Evolutionary conservation across 2,888 invertebrate genomes (phyloP), one percentile per base, ranked within the genome.

Genomic region (Agrenia bidenticulata): DNA sequence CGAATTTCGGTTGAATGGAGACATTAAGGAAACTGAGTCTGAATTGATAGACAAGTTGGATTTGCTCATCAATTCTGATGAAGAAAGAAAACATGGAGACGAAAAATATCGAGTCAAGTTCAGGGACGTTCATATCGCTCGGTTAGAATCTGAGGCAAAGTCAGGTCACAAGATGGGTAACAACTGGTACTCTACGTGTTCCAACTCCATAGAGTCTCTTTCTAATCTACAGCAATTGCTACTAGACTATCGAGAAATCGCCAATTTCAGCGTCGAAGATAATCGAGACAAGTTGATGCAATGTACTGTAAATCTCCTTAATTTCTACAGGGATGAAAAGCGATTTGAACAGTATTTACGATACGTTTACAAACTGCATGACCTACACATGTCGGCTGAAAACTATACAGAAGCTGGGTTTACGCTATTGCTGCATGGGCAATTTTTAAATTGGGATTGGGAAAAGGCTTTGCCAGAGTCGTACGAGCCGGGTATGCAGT

Each of bases 361-460:
- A 61, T 97, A 97, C 81, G 94, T 97, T 70, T 94, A 95, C 82
- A 95, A 95, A 79, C 82, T 97, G 39, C 93, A 93, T 79, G 93
- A 94, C 78, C 84, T 97, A 15, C 96, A 97, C 81, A 83, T 93
- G 57, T 89, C 89, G 17, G 91, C 93, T 0, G 93, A 93, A 78
- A 96, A 96, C 80, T 95, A 88, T 78, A 89, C 94, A 0, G 96
- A 97, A 82, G 96, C 96, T 1, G 96, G 94, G 0, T 94, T 94
- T 77, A 95, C 96, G 0, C 86, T 97, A 77, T 88, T 93, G 81
- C 81, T 96, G n/a, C 94, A 96, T 77, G 94, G 94, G 0, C 91
- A 94, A 80, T 90, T 93, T 75, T 82, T 96, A 51, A 86, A 85
- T 61, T 97, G 95, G 94, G 88, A 77, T 13, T 72, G 72, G 62